Evolutionary conservation across 2,113 vertebrate genomes (phyloP).

Genomic region (Neofelis nebulosa): DNA sequence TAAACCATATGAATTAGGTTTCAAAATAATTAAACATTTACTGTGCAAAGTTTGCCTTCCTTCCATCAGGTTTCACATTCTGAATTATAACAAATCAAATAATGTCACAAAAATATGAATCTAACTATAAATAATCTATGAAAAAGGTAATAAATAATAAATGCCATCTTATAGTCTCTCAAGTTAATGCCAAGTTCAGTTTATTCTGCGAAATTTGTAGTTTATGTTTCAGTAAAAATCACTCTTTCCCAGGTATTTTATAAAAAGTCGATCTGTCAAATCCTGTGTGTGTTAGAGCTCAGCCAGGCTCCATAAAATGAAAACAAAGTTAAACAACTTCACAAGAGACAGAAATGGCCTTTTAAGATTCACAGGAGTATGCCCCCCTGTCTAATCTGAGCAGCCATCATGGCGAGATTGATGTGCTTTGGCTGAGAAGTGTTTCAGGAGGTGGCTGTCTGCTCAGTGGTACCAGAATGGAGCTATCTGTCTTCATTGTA

Average conservation of each 20-base stretch:
- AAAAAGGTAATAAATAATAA: slow-evolving; percentile 45
- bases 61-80: neutral
- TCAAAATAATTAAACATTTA: slow-evolving; percentile 44
- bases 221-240: slow-evolving; percentile 74
- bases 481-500: slow-evolving; percentile 88
- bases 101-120: slow-evolving; percentile 7
- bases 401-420: slow-evolving; percentile 83
- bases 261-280: slow-evolving; percentile 60
- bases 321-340: slow-evolving; percentile 84
- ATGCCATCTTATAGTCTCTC: neutral
- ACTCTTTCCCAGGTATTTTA: slow-evolving; percentile 61
- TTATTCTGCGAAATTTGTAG: slow-evolving; percentile 48
- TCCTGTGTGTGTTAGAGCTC: slow-evolving; percentile 55
- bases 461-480: slow-evolving; percentile 79
- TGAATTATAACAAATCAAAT: slow-evolving; percentile 50
- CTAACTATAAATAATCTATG: neutral
- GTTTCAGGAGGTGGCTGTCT: slow-evolving; percentile 81
- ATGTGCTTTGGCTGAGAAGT: slow-evolving; percentile 83
- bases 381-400: slow-evolving; percentile 82
- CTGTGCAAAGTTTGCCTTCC: neutral
- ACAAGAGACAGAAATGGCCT: slow-evolving; percentile 83
- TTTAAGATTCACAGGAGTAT: slow-evolving; percentile 85
- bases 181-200: slow-evolving; percentile 19
- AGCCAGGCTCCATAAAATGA: slow-evolving; percentile 78
- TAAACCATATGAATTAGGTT: slow-evolving; percentile 18